Conservation (phyloP, 2,113 vertebrate species). For the Lophochroa leadbeateri region DNA sequence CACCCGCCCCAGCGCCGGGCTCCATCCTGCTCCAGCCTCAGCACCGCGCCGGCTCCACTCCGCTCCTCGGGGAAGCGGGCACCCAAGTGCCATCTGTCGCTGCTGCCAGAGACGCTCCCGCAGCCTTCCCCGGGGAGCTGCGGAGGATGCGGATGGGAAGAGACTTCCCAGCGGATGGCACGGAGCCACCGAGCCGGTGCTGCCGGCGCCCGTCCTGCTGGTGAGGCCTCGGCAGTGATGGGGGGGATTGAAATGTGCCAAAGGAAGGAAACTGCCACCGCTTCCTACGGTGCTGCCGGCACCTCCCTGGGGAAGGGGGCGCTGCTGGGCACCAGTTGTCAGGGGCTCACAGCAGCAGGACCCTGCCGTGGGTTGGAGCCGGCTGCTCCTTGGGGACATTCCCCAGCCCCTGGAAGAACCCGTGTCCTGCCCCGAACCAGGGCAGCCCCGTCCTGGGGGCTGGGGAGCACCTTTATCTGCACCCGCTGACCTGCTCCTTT, state of each 20-base stretch:
- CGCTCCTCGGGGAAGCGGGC: neutral
- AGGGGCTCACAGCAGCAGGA: neutral
- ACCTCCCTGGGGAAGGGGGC: neutral
- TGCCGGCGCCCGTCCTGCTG: neutral
- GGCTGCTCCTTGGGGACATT: neutral
- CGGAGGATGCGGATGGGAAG: rapidly evolving
- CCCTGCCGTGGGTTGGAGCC: neutral
- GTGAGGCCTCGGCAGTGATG: rapidly evolving
- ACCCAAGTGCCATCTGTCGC: neutral
- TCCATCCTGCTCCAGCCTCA: neutral
- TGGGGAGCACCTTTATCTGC: neutral
- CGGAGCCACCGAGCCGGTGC: neutral
- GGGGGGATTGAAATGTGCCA: neutral
- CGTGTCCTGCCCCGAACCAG: rapidly evolving
- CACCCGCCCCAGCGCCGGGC: neutral
- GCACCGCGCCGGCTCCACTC: neutral
- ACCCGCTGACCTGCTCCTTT: neutral
- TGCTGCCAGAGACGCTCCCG: neutral
- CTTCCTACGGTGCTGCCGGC: neutral
- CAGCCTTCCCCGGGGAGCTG: neutral
- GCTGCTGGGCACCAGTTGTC: rapidly evolving
- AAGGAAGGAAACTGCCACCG: neutral
- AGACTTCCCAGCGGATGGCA: neutral
- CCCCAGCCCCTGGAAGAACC: neutral
- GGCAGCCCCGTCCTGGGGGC: neutral